Evolutionary conservation across 2,888 invertebrate genomes (phyloP).

Genomic region (Drosophila testacea): DNA sequence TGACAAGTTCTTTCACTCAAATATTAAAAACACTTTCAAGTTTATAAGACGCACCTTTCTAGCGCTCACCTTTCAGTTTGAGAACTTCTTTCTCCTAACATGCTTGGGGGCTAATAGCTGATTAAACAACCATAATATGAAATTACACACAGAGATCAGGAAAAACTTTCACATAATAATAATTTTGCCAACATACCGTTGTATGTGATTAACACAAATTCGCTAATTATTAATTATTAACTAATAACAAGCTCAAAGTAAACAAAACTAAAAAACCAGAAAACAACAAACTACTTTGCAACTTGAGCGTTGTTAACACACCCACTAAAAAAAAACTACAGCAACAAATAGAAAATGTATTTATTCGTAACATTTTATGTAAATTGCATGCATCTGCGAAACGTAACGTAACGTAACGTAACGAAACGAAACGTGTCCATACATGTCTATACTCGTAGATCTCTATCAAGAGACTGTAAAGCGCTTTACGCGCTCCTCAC

Average conservation of each 20-base stretch:
- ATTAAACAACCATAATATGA: constrained; percentile 55
- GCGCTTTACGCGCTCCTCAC: constrained; percentile 83
- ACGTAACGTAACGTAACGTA: constrained; percentile 15
- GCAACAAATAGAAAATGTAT: not conserved
- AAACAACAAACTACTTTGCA: constrained; percentile 20
- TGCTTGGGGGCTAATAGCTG: constrained; percentile 67
- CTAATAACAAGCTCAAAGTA: constrained; percentile 28
- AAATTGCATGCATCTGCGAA: constrained; percentile 41
- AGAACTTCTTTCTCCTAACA: constrained; percentile 31
- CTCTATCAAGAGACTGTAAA: constrained; percentile 83
- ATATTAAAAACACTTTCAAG: not conserved
- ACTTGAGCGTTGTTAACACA: constrained; percentile 50
- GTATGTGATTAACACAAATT: constrained; percentile 71
- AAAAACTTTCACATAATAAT: constrained; percentile 59
- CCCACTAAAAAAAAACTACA: constrained; percentile 30
- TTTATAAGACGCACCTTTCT: constrained; percentile 9
- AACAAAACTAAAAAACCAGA: constrained; percentile 33
- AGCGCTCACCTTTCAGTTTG: constrained; percentile 1
- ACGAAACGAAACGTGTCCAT: constrained; percentile 24
- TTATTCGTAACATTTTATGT: constrained; percentile 56
- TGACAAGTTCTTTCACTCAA: not conserved
- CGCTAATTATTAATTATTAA: constrained; percentile 74
- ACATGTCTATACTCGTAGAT: constrained; percentile 60
- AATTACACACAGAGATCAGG: constrained; percentile 22
- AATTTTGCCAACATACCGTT: constrained; percentile 38